Base-by-base conservation (phyloP, 2,113 vertebrate species). In the Aramus guarauna region DNA sequence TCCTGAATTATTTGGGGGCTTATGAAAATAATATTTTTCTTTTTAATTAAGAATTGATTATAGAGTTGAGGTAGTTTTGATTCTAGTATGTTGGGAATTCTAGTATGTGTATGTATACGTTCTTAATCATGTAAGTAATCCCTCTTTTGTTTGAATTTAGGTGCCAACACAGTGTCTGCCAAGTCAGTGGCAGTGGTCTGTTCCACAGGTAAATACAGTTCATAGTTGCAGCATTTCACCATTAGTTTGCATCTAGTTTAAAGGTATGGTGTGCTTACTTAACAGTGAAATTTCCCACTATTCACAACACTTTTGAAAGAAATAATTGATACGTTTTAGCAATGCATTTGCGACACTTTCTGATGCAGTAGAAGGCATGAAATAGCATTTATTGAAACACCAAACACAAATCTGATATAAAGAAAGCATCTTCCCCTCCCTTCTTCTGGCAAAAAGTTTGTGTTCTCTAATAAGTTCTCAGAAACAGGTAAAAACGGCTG, bases 131-230 rank as follows among this genome's bases (percentile, higher is more conserved):
- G 0, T 43, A 13, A 53, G 9, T 87, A 79, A 53, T 26, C 34
- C 0, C 8, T 12, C 15, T 59, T 81, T 92, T 97, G 64, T 62
- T 82, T 92, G 41, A 60, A 56, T 95, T 92, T 96, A 98, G 98
- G 95, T 97, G 81, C 97, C 98, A 69, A n/a, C 97, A 52, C 98
- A 98, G 32, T 98, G 97, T 96, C 83, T 98, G 88, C 96, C 97
- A 86, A 97, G 97, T 90, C 98, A 98, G 41, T 98, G 97, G 98
- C 98, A 98, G 77, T 98, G 98, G 98, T 91, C 98, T 88, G 93
- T 98, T 95, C 94, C 96, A 81, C 98, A 98, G 98, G 98, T 98
- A 98, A 98, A 68, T 86, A 56, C 74, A 78, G 19, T 37, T 90
- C 15, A 27, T 30, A 73, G 15, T 41, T 87, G 13, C 24, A 94